Conservation (phyloP, 1,140 invertebrate genomes). For the Triops longicaudatus region DNA sequence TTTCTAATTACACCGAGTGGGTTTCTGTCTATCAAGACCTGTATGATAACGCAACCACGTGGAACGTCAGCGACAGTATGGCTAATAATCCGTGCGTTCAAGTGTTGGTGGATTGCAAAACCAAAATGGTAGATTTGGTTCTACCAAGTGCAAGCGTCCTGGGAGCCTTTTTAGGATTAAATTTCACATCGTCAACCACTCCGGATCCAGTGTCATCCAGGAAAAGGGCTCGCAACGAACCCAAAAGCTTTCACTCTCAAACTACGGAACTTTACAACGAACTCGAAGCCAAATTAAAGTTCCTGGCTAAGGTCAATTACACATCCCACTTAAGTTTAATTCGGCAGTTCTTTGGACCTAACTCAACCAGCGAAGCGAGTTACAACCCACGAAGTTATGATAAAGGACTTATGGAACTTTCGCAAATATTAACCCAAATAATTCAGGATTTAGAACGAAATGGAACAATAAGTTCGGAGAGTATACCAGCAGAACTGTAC, state of each 20-base stretch:
- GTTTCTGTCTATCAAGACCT: neutral
- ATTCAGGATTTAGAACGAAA: neutral
- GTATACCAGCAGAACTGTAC: neutral
- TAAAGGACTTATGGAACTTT: neutral
- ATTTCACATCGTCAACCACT: neutral
- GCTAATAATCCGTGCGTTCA: slow-evolving; percentile 16
- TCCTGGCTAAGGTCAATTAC: neutral
- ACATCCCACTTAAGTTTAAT: neutral
- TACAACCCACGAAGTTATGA: neutral
- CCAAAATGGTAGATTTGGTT: neutral
- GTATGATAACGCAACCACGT: neutral
- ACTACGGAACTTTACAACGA: neutral
- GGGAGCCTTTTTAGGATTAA: neutral
- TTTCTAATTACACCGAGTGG: slow-evolving; percentile 2
- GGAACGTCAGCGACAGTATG: neutral
- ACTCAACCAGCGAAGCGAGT: neutral
- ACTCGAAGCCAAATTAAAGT: neutral
- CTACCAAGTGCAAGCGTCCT: neutral
- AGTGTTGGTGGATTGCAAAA: slow-evolving; percentile 24
- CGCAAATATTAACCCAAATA: neutral
- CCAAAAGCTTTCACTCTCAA: neutral
- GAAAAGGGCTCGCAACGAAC: neutral
- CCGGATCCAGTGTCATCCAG: neutral
- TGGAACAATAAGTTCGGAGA: neutral
- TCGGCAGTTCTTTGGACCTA: neutral